Evolutionary conservation across 2,888 invertebrate species (phyloP).

Genomic region (Drosophila hamatofila): DNA sequence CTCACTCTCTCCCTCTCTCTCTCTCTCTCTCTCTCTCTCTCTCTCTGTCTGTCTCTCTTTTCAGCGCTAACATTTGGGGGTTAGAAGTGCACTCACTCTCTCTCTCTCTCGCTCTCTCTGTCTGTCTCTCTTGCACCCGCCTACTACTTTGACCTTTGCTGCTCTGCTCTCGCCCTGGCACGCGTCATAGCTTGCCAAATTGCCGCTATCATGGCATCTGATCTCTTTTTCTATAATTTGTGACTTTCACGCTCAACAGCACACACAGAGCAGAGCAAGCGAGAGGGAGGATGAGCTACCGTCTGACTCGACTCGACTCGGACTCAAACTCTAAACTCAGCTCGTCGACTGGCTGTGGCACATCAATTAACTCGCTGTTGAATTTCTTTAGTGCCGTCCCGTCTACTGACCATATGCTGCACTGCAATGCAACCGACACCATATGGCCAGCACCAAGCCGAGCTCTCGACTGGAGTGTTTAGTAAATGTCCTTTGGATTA

Average conservation of each 20-base stretch:
- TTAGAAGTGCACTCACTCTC: constrained; percentile 7
- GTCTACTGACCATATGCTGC: constrained; percentile 80
- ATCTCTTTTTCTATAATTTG: constrained; percentile 83
- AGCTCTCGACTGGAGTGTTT: constrained; percentile 15
- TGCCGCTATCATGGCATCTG: constrained; percentile 83
- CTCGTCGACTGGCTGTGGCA: constrained; percentile 36
- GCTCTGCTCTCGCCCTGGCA: constrained; percentile 43
- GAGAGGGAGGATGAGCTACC: constrained; percentile 59
- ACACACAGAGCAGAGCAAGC: constrained; percentile 36
- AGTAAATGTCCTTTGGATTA: constrained; percentile 44
- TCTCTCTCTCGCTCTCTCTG: background rate
- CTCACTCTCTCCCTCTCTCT: constrained; percentile 9
- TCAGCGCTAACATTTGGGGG: constrained; percentile 16
- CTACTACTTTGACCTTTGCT: constrained; percentile 64
- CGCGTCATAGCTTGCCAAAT: constrained; percentile 81
- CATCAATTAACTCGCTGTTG: constrained; percentile 72
- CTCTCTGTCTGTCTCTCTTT: constrained; percentile 2
- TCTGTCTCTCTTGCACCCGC: constrained; percentile 47
- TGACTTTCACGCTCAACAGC: constrained; percentile 83
- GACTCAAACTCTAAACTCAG: constrained; percentile 19
- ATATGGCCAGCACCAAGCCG: constrained; percentile 62
- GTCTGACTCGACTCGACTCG: constrained; percentile 36
- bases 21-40: constrained; percentile 3
- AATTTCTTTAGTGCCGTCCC: constrained; percentile 55
- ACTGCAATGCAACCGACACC: constrained; percentile 48